phyloP scores from a whole-genome alignment of 2,888 invertebrate genomes.

The Orthonevra nobilis region DNA sequence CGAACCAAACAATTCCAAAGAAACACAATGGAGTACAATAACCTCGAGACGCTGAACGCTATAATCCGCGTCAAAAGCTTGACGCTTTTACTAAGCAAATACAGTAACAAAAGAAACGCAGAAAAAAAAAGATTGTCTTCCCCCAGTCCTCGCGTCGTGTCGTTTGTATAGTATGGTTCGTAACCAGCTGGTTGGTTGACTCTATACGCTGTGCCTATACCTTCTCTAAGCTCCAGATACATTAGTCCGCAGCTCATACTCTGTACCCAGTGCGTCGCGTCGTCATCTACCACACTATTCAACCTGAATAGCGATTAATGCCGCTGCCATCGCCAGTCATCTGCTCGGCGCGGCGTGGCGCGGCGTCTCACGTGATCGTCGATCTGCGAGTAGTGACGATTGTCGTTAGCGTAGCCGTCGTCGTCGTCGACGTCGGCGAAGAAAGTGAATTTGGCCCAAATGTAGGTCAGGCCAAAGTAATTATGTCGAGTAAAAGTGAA shows the following conservation, averaged over 20 bases:
- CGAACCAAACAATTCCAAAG: neutral
- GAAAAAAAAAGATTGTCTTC: neutral
- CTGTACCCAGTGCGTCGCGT: conserved; percentile 39
- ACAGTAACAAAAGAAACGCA: conserved; percentile 41
- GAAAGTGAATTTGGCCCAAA: conserved; percentile 70
- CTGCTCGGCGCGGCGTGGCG: too few relatives aligned
- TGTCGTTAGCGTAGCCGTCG: neutral
- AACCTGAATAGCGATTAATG: conserved; percentile 58
- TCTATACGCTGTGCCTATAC: neutral
- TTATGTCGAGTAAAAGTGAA: conserved; percentile 71
- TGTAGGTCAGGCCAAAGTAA: conserved; percentile 69
- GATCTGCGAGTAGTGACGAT: conserved; percentile 29
- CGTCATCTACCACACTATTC: conserved; percentile 27
- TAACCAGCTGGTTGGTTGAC: conserved; percentile 39
- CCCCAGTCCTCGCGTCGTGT: conserved; percentile 17
- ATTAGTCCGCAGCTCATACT: too few relatives aligned
- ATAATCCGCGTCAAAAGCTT: conserved; percentile 23
- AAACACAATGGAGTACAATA: conserved; percentile 49
- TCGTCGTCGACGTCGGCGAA: conserved; percentile 47
- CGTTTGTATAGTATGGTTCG: too few relatives aligned
- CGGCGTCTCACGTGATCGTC: conserved; percentile 4
- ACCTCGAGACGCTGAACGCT: conserved; percentile 35
- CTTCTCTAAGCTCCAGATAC: conserved; percentile 43
- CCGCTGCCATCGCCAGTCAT: neutral
- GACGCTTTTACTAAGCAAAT: conserved; percentile 31